Evolutionary conservation across 2,113 vertebrate genomes (phyloP).

Genomic region (Gymnarchus niloticus): DNA sequence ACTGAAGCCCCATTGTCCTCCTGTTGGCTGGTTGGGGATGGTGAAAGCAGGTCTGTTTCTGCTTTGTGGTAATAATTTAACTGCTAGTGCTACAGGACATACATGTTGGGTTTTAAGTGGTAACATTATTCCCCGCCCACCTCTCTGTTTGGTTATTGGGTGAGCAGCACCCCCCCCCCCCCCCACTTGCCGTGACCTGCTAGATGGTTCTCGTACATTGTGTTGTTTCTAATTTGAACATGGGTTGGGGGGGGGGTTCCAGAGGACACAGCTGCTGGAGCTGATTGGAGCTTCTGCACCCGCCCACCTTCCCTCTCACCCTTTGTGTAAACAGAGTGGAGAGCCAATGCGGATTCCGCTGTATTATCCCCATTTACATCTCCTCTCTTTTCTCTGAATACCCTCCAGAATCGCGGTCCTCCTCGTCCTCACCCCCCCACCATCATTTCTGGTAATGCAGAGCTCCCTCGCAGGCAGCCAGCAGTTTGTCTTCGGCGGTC

Average conservation of each 20-base stretch:
- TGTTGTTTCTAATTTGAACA: not conserved
- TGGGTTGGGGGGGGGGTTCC: not conserved
- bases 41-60: not conserved
- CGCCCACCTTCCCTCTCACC: not conserved
- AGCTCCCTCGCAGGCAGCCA: constrained; percentile 41
- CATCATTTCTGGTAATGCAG: constrained; percentile 48
- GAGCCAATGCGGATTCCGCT: not conserved
- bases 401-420: not conserved
- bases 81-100: not conserved
- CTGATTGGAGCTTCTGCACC: not conserved
- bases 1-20: not conserved
- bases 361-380: constrained; percentile 15
- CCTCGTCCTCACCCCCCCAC: constrained; percentile 5
- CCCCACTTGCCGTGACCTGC: not conserved
- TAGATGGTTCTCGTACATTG: not conserved
- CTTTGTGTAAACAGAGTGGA: constrained; percentile 25
- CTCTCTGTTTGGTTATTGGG: not conserved
- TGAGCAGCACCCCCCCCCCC: not conserved
- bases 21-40: not conserved
- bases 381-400: constrained; percentile 1
- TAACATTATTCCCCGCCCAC: not conserved
- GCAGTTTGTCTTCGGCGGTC: constrained; percentile 33
- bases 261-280: constrained; percentile 33
- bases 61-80: not conserved
- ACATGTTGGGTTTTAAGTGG: not conserved